A percentile compares a stretch with the other conserved stretches of the same genome.
phyloP scores from a whole-genome alignment of 2,888 invertebrate species.

The Mallateleia sp. region DNA sequence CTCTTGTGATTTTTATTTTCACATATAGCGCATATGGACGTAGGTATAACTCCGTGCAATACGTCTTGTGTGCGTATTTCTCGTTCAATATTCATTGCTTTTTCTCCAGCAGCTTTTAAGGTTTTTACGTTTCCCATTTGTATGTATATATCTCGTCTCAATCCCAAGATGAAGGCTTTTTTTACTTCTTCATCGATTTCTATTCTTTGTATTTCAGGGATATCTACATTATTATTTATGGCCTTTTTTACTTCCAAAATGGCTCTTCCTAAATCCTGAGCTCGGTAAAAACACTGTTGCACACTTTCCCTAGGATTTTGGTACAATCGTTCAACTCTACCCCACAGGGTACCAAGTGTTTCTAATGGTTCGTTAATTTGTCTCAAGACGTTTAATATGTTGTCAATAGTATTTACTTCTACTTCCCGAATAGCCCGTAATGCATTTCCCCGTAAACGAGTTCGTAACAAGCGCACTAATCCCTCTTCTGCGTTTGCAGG shows the following conservation, averaged over 20 bases:
- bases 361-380: not conserved
- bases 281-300: not conserved
- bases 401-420: not conserved
- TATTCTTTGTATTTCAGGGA: not conserved
- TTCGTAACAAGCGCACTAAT: too few relatives aligned
- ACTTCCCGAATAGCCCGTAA: not conserved
- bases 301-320: not conserved
- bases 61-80: not conserved
- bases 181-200: slow-evolving; percentile 1
- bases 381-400: not conserved
- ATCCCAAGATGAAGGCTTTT: not conserved
- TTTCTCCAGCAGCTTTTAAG: not conserved
- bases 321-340: not conserved
- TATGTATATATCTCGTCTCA: not conserved
- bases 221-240: too few relatives aligned
- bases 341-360: slow-evolving; percentile 3
- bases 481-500: slow-evolving; percentile 10
- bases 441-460: not conserved
- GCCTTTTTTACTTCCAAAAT: slow-evolving; percentile 3
- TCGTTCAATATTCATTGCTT: slow-evolving; percentile 4
- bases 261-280: not conserved
- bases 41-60: not conserved
- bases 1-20: not conserved
- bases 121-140: not conserved
- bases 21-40: not conserved